A percentile compares a stretch with the other conserved stretches of the same genome.
phyloP scores from a whole-genome alignment of 2,797 vertebrate species.

The Periparus ater region DNA sequence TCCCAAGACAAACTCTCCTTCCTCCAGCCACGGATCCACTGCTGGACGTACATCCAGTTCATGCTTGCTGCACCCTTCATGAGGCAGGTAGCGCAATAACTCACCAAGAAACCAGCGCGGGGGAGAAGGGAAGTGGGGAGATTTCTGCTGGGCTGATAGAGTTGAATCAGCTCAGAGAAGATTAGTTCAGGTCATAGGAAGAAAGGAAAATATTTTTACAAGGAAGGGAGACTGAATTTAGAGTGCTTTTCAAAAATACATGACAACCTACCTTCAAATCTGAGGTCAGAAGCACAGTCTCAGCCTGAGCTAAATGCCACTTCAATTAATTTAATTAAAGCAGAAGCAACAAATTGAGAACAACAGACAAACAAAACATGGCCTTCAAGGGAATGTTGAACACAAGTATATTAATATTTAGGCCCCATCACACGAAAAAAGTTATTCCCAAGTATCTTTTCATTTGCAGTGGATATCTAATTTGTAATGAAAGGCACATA shows the following conservation, averaged over 20 bases:
- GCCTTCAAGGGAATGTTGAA: neutral
- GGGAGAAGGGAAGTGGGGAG: too few relatives aligned
- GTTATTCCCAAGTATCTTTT: neutral
- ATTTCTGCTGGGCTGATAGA: neutral
- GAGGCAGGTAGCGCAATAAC: neutral
- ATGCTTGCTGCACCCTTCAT: neutral
- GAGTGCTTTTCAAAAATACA: neutral
- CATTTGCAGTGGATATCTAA: neutral
- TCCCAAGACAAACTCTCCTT: neutral
- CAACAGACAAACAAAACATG: neutral
- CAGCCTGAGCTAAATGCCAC: neutral
- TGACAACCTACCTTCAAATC: neutral
- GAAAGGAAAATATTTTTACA: neutral
- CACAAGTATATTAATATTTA: conserved; percentile 11
- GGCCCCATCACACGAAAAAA: neutral
- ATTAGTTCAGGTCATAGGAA: neutral
- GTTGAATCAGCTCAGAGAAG: neutral
- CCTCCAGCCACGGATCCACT: neutral
- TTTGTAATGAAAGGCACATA: neutral
- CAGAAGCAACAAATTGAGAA: conserved; percentile 6
- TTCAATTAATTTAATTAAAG: conserved; percentile 27
- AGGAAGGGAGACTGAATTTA: neutral
- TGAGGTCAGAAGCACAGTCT: neutral
- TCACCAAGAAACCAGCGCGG: fast-evolving
- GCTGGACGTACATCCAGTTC: neutral